Evolutionary conservation across 2,888 invertebrate species (phyloP), one percentile per base, ranked within the genome.

Genomic region (Danaus chrysippus): DNA sequence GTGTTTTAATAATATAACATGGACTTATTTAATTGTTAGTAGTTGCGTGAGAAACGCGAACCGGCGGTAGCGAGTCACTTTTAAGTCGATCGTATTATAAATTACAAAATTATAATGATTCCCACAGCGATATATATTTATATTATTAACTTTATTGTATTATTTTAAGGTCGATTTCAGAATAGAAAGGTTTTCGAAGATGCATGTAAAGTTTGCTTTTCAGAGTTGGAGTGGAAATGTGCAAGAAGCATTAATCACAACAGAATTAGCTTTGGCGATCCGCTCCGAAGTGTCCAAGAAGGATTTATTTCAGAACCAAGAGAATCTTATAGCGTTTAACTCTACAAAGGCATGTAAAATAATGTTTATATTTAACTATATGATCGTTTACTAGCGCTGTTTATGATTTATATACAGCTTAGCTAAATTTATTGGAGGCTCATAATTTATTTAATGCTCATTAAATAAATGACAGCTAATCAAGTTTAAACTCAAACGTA

Each of bases 251-350:
- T 91, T 91, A 89, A 91, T 91, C 91, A 91, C 79, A 87, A 84
- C 87, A 87, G 86, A 88, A 90, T 90, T 91, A 89, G 89, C 89
- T 89, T 87, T 86, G 87, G 88, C 86, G 87, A 90, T 89, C 84
- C 86, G 86, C 88, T 89, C 82, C 80, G 78, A 78, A 85, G 83
- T 88, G 90, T 88, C 87, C 81, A 76, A 73, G 70, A 75, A 78
- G 78, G 84, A 90, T 90, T 91, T 88, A 90, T 90, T 78, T 81
- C 76, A 75, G 65, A 68, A 64, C 67, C 68, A 65, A 67, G 69
- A 70, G 68, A 70, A 70, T 66, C 64, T 68, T 69, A 68, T 68
- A 64, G 65, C 61, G 62, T 68, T 66, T 68, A 64, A 67, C 62
- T 56, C 60, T 65, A 67, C 62, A 62, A 63, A 70, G 70, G 71